These are phyloP conservation scores for Masnerella sp. DNA, from an alignment of 2,888 invertebrate species.

Conservation along the genomic window DNA sequence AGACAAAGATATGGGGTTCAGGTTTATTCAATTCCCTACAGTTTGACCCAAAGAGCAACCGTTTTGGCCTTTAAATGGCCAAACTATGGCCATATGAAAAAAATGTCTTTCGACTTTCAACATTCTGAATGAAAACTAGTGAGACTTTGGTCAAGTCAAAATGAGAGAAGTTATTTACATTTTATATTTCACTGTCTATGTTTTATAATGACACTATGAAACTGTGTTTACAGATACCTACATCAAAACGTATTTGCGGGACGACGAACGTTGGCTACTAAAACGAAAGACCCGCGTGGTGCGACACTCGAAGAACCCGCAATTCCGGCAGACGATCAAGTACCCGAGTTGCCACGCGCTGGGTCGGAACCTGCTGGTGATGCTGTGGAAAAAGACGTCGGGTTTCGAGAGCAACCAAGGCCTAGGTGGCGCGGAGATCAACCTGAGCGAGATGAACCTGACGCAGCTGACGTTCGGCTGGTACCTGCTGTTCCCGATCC, in stretches of 20 bases:
- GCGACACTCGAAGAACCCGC: constrained; percentile 89
- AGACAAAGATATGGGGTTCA: no score
- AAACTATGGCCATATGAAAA: no score
- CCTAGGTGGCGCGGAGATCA: constrained; percentile 91
- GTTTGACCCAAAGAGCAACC: no score
- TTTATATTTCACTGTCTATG: constrained; percentile 2
- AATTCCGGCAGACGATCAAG: constrained; percentile 92
- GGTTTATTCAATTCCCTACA: no score
- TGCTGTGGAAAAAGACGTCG: constrained; percentile 94
- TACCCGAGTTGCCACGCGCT: constrained; percentile 85
- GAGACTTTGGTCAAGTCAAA: no score
- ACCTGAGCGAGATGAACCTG: constrained; percentile 88
- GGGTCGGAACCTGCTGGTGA: constrained; percentile 90
- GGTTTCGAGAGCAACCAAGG: constrained; percentile 90
- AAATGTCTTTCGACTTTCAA: no score
- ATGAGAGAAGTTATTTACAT: background rate
- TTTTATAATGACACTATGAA: no score
- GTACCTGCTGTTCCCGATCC: constrained; percentile 94
- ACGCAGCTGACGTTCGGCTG: constrained; percentile 91
- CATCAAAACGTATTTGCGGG: constrained; percentile 94
- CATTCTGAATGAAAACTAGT: no score
- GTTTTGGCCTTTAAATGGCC: no score
- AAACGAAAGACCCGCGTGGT: constrained; percentile 94
- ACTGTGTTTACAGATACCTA: constrained; percentile 89
- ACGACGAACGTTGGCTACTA: constrained; percentile 92